Conservation (phyloP, 2,888 invertebrate species). For the Baccha elongata region DNA sequence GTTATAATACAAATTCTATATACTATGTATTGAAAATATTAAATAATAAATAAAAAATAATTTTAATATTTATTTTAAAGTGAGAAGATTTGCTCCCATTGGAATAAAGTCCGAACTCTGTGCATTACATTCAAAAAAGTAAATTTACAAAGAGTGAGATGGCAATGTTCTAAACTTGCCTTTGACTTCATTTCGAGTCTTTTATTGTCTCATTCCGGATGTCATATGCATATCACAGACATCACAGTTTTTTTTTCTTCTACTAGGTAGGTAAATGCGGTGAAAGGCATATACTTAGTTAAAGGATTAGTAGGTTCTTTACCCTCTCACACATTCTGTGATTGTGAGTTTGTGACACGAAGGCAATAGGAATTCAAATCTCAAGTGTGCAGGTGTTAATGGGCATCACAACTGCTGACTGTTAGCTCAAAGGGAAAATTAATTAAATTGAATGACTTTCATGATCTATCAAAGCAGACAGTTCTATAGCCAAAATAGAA, state of each 20-base stretch:
- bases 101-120: no score
- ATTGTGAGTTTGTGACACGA: neutral
- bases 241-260: neutral
- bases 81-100: no score
- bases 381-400: slow-evolving; percentile 51
- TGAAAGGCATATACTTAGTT: no score
- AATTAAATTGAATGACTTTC: slow-evolving; percentile 48
- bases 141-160: slow-evolving; percentile 16
- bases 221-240: slow-evolving; percentile 13
- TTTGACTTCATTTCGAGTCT: slow-evolving; percentile 41
- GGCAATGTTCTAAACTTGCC: slow-evolving; percentile 34
- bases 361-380: slow-evolving; percentile 39
- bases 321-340: neutral
- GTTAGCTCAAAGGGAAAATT: slow-evolving; percentile 34
- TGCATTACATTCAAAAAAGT: no score
- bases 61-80: no score
- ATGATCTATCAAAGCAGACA: neutral
- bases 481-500: neutral
- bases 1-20: no score
- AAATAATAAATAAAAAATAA: no score
- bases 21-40: no score
- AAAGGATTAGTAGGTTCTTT: slow-evolving; percentile 29
- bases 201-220: slow-evolving; percentile 33
- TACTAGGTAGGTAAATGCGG: no score
- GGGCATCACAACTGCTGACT: neutral